Evolutionary conservation across 2,888 invertebrate genomes (phyloP).

Genomic region (Deroplatys truncata): DNA sequence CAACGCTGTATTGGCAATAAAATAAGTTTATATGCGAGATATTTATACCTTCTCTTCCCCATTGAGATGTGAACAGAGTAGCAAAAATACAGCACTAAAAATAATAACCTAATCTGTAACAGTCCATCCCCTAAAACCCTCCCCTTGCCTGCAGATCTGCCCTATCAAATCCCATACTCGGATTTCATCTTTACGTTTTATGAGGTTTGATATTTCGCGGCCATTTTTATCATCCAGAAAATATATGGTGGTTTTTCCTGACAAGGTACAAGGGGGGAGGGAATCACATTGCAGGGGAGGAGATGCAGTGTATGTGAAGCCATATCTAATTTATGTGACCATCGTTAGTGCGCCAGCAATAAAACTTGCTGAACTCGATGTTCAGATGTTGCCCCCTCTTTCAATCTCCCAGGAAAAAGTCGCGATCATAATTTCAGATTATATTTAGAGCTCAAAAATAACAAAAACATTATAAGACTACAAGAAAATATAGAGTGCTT

Average conservation of each 20-base stretch:
- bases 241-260: background rate
- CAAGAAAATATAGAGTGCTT: background rate
- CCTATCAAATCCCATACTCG: background rate
- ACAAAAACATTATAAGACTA: background rate
- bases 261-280: background rate
- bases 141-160: background rate
- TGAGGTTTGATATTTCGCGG: constrained; percentile 17
- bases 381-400: background rate
- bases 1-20: background rate
- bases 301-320: background rate
- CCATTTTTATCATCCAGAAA: constrained; percentile 9
- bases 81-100: background rate
- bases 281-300: background rate
- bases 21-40: background rate
- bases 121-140: background rate
- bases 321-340: constrained; percentile 3
- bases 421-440: background rate
- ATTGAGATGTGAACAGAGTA: background rate
- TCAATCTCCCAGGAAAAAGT: background rate
- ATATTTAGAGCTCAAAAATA: background rate
- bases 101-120: constrained; percentile 4
- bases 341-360: background rate
- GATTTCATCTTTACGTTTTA: constrained; percentile 3
- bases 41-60: background rate
- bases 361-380: background rate